Evolutionary conservation across 2,113 vertebrate genomes (phyloP).

Genomic region (Stercorarius parasiticus): DNA sequence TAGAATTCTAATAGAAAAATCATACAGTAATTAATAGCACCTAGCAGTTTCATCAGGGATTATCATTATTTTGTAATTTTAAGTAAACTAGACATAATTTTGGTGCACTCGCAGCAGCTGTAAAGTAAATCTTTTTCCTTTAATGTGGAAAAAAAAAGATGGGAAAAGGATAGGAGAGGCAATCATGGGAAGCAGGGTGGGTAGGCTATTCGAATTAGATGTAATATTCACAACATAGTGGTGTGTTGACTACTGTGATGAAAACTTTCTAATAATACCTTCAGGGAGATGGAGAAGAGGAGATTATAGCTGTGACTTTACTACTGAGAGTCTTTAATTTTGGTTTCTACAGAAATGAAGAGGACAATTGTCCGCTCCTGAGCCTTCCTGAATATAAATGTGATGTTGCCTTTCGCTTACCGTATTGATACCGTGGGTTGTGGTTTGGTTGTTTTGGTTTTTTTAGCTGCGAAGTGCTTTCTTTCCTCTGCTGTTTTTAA

Average conservation of each 20-base stretch:
- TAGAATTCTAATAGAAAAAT: not conserved
- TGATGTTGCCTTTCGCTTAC: not conserved
- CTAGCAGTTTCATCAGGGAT: not conserved
- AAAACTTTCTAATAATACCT: not conserved
- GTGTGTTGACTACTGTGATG: not conserved
- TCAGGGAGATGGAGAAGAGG: not conserved
- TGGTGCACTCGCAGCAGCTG: not conserved
- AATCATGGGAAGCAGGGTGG: not conserved
- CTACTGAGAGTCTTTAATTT: constrained; percentile 24
- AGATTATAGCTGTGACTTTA: constrained; percentile 22
- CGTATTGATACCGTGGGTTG: not conserved
- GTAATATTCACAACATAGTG: not conserved
- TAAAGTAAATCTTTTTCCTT: not conserved
- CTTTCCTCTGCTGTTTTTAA: not conserved
- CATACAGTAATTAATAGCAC: not conserved
- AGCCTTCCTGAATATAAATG: constrained; percentile 23
- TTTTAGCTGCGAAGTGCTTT: not conserved
- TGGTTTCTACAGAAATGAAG: constrained; percentile 18
- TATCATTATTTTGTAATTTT: not conserved
- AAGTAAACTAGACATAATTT: not conserved
- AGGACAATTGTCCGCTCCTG: not conserved
- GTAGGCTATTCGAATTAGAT: not conserved
- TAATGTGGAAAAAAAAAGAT: not conserved
- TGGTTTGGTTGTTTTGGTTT: not conserved
- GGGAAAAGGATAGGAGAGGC: not conserved